A percentile compares a stretch with the other conserved stretches of the same genome.
phyloP scores from a whole-genome alignment of 2,888 invertebrate species.

The Drosophila trichaetosa region DNA sequence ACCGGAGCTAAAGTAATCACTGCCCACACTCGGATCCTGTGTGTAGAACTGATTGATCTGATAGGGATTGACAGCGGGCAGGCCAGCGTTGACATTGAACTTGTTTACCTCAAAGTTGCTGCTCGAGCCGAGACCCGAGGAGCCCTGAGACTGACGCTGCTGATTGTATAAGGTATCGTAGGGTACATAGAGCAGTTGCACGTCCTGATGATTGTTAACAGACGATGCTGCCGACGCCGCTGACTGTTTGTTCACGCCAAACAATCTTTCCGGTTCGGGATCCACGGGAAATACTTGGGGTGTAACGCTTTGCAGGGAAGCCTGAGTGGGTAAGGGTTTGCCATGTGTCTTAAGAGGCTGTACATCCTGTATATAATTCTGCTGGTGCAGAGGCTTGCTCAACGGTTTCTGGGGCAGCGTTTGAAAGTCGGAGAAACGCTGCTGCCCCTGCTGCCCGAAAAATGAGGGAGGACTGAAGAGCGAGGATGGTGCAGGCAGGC shows the following conservation, averaged over 20 bases:
- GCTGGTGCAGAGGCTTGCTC: slow-evolving; percentile 80
- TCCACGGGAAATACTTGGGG: slow-evolving; percentile 77
- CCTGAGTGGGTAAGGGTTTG: slow-evolving; percentile 75
- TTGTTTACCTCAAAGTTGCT: slow-evolving; percentile 76
- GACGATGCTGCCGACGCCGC: slow-evolving; percentile 51
- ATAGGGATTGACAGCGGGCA: slow-evolving; percentile 85
- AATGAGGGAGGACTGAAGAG: slow-evolving; percentile 80
- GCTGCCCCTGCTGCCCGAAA: slow-evolving; percentile 78
- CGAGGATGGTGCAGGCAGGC: slow-evolving; percentile 73
- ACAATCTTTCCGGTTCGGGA: slow-evolving; percentile 66
- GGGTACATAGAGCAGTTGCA: slow-evolving; percentile 93
- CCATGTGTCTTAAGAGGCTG: slow-evolving; percentile 74
- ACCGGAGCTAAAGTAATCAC: slow-evolving; percentile 68
- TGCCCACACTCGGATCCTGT: slow-evolving; percentile 75
- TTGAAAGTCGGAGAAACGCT: slow-evolving; percentile 77
- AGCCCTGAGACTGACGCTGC: slow-evolving; percentile 68
- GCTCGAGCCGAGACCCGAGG: slow-evolving; percentile 41
- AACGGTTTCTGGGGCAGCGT: slow-evolving; percentile 64
- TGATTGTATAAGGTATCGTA: slow-evolving; percentile 89
- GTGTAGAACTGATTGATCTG: slow-evolving; percentile 85
- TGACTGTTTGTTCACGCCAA: slow-evolving; percentile 69
- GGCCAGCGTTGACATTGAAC: slow-evolving; percentile 76
- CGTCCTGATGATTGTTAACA: slow-evolving; percentile 85
- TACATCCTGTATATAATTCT: slow-evolving; percentile 81
- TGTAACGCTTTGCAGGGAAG: slow-evolving; percentile 74